Evolutionary conservation across 1,140 invertebrate genomes (phyloP).

Genomic region (Chelonus insularis): DNA sequence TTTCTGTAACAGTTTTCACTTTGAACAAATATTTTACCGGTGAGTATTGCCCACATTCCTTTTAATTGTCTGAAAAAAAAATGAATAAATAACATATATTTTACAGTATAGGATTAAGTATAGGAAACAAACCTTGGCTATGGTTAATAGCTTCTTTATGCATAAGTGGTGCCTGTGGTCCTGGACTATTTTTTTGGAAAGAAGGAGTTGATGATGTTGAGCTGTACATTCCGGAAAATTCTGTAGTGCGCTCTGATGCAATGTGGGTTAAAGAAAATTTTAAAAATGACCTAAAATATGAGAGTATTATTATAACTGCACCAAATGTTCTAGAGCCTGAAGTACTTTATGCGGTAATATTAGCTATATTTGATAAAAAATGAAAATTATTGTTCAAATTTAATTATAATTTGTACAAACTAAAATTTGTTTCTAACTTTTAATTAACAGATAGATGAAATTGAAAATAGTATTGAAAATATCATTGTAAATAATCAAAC

Average conservation of each 20-base stretch:
- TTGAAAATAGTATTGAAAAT: slow-evolving; percentile 49
- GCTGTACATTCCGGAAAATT: slow-evolving; percentile 41
- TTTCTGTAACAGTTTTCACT: slow-evolving; percentile 39
- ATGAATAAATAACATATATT: no score
- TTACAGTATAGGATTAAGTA: slow-evolving; percentile 48
- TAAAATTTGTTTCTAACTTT: no score
- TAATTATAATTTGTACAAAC: no score
- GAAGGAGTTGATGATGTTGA: slow-evolving; percentile 48
- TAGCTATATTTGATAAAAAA: neutral
- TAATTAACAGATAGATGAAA: slow-evolving; percentile 53
- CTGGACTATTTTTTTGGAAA: slow-evolving; percentile 44
- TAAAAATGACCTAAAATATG: slow-evolving; percentile 53
- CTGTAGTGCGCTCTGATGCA: slow-evolving; percentile 47
- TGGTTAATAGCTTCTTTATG: slow-evolving; percentile 45
- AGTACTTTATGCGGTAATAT: slow-evolving; percentile 52
- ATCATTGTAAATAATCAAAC: slow-evolving; percentile 49
- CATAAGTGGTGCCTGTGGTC: slow-evolving; percentile 41
- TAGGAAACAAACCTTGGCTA: slow-evolving; percentile 49
- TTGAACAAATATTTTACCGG: slow-evolving; percentile 48
- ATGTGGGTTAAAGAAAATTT: slow-evolving; percentile 54
- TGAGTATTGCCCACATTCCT: slow-evolving; percentile 36
- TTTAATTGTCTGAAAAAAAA: no score
- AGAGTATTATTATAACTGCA: slow-evolving; percentile 56
- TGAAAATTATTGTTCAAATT: neutral
- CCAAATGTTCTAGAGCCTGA: slow-evolving; percentile 55